A percentile compares a stretch with the other conserved stretches of the same genome.
phyloP scores from a whole-genome alignment of 2,113 vertebrate genomes.

The Hypocryptadius cinnamomeus region DNA sequence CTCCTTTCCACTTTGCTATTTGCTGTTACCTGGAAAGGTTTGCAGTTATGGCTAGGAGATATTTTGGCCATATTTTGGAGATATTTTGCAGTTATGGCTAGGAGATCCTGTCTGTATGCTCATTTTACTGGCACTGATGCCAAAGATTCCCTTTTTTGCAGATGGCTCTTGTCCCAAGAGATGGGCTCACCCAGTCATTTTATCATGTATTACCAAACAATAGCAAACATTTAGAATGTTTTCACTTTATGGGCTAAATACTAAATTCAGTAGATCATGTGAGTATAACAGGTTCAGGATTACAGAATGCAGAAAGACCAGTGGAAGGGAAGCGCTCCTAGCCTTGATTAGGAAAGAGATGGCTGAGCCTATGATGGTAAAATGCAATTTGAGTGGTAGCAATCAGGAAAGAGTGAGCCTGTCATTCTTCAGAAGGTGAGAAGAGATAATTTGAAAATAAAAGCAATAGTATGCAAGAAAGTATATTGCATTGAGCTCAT shows the following conservation, averaged over 20 bases:
- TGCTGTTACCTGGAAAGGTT: background rate
- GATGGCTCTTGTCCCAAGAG: background rate
- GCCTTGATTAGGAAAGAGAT: background rate
- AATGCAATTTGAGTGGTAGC: background rate
- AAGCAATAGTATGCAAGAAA: background rate
- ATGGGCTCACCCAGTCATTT: background rate
- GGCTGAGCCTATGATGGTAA: background rate
- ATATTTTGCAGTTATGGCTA: background rate
- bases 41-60: background rate
- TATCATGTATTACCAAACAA: background rate
- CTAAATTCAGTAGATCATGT: background rate
- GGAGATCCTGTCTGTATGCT: background rate
- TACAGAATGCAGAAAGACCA: background rate
- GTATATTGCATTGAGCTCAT: background rate
- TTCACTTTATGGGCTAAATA: background rate
- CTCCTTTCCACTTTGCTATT: background rate
- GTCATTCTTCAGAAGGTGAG: background rate
- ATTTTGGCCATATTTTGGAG: background rate
- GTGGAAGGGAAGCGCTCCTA: background rate
- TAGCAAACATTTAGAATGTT: background rate
- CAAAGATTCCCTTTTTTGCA: background rate
- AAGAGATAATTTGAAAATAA: background rate
- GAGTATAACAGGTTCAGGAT: background rate
- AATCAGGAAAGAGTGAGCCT: background rate
- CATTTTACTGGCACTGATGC: background rate